A percentile compares a stretch with the other conserved stretches of the same genome.
These are phyloP conservation scores for Conops quadrifasciatus DNA, from an alignment of 2,888 invertebrate species.

Conservation along the genomic window DNA sequence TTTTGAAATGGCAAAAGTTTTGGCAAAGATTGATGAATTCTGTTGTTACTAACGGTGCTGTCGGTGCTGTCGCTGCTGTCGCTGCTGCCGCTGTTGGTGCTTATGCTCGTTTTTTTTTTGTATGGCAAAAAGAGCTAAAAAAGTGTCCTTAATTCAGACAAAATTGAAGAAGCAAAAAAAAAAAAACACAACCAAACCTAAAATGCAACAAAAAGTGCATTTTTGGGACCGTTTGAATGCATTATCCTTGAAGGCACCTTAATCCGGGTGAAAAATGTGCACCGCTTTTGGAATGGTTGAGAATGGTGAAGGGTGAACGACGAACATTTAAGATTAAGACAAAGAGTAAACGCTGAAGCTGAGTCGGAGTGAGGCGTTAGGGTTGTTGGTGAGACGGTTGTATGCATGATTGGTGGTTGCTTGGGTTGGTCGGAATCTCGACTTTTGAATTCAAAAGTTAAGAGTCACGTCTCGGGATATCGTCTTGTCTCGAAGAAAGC, in stretches of 20 bases:
- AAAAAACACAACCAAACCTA: neutral
- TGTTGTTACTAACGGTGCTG: slow-evolving; percentile 35
- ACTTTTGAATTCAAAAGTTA: no score
- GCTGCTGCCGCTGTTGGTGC: neutral
- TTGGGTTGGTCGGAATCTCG: neutral
- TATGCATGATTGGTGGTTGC: slow-evolving; percentile 1
- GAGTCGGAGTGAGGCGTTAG: neutral
- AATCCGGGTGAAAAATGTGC: slow-evolving; percentile 50
- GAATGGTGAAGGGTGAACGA: neutral
- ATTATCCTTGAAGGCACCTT: slow-evolving; percentile 63
- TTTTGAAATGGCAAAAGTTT: slow-evolving; percentile 50
- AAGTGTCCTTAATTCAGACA: neutral
- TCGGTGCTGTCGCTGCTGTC: slow-evolving; percentile 1
- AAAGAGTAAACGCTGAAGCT: neutral
- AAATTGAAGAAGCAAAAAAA: neutral
- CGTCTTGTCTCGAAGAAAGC: no score
- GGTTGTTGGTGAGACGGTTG: neutral
- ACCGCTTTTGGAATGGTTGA: neutral
- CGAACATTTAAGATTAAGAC: neutral
- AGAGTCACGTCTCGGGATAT: no score
- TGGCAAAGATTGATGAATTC: slow-evolving; percentile 64
- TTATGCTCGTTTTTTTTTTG: neutral
- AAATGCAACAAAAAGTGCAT: slow-evolving; percentile 16
- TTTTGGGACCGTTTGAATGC: slow-evolving; percentile 32
- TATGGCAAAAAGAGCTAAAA: neutral